Evolutionary conservation across 2,113 vertebrate genomes (phyloP).

Genomic region (Perca flavescens): DNA sequence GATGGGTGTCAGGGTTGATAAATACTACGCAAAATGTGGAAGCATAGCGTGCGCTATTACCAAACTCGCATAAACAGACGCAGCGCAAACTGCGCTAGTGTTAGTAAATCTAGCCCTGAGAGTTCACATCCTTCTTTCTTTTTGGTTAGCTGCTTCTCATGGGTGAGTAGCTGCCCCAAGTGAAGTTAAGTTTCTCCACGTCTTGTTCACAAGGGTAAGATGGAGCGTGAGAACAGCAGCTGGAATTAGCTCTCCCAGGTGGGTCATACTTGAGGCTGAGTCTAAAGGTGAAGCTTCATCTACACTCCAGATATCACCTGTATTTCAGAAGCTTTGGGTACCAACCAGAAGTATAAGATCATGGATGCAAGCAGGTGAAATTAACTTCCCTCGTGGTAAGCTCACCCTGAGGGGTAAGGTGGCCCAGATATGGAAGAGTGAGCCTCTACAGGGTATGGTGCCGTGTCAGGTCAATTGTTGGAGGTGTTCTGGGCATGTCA

Average conservation of each 20-base stretch:
- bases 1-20: no score
- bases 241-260: background rate
- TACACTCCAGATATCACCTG: background rate
- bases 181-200: background rate
- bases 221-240: slow-evolving; percentile 13
- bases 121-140: no score
- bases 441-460: background rate
- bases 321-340: background rate
- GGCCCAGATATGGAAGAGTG: background rate
- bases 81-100: no score
- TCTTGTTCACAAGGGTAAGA: background rate
- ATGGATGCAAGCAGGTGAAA: background rate
- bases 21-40: no score
- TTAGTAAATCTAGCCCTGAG: no score
- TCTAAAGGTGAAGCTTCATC: background rate
- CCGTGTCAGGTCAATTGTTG: background rate
- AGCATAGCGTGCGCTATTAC: no score
- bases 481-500: background rate
- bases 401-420: background rate
- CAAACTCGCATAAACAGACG: no score
- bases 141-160: no score
- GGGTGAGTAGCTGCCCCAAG: background rate
- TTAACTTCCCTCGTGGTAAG: background rate
- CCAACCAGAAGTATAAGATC: background rate
- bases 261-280: background rate